Conservation (phyloP, 2,888 invertebrate species). For the Perizoma affinitatum region DNA sequence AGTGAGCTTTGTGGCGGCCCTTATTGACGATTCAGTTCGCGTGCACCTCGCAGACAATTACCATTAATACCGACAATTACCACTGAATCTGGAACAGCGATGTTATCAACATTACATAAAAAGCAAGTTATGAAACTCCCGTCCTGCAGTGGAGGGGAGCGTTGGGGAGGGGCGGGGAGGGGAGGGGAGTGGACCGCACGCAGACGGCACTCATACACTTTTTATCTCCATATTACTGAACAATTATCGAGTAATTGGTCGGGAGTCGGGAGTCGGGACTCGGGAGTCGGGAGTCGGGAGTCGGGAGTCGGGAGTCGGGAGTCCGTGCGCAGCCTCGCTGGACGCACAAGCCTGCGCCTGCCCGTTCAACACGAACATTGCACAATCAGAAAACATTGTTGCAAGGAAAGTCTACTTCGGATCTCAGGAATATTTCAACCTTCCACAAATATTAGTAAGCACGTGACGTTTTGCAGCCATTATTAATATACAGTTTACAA, state of each 20-base stretch:
- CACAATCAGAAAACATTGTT: conserved; percentile 14
- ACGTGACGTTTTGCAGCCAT: too few relatives aligned
- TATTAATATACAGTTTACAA: too few relatives aligned
- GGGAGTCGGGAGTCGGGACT: too few relatives aligned
- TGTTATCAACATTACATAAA: conserved; percentile 24
- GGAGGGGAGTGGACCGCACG: conserved; percentile 8
- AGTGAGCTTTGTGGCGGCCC: background rate
- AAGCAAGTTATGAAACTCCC: conserved; percentile 14
- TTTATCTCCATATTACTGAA: conserved; percentile 26
- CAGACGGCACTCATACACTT: conserved; percentile 24
- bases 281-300: too few relatives aligned
- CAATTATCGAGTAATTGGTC: conserved; percentile 34
- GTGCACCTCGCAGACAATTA: conserved; percentile 12
- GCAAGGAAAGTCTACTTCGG: background rate
- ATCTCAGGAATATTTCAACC: too few relatives aligned
- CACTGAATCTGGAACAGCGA: conserved; percentile 23
- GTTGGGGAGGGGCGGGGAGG: too few relatives aligned
- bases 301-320: too few relatives aligned
- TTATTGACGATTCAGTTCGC: conserved; percentile 7
- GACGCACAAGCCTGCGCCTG: conserved; percentile 6
- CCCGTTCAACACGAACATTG: background rate
- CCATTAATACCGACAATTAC: conserved; percentile 19
- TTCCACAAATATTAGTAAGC: too few relatives aligned
- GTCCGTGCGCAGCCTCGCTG: background rate
- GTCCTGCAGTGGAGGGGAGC: conserved; percentile 1